Base-by-base conservation (phyloP, 2,797 vertebrate genomes). In the Gymnopithys bicolor region DNA sequence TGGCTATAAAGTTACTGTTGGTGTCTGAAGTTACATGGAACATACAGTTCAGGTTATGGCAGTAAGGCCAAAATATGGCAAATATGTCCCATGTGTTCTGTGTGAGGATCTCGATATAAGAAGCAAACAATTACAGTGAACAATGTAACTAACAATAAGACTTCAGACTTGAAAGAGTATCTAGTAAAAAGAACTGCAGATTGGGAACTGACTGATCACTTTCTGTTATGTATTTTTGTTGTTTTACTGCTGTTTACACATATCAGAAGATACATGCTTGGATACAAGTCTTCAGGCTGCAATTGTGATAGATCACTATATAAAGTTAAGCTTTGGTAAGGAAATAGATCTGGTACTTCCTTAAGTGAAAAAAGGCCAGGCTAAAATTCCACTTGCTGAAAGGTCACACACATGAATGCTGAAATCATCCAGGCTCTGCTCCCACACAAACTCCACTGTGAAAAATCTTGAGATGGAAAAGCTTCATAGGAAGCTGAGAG, bases 361-460 rank as follows among this genome's bases (percentile, higher is more conserved):
- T 56, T 68, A 71, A 86, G 32, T 56, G n/a, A 78, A 88, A 78
- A 75, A 49, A 74, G 9, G 27, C 35, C 55, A 56, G 24, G 19
- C 46, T 88, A 64, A 37, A 75, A 89, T 77, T 90, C 53, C 12
- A n/a, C 83, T 53, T 81, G 74, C 51, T 63, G 55, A 46, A 77
- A 53, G 33, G 91, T 69, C 62, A 62, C 67, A 87, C 46, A 53
- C 66, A 41, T 46, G 53, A 90, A 77, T 55, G 33, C 53, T 89
- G 62, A 92, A 84, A 66, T 89, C 84, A 89, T 73, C 58, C 43
- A 84, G n/a, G 87, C 82, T 95, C 69, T 91, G 39, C 84, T 85
- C 79, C 87, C 79, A 91, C 78, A 46, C 71, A 87, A 67, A 85
- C 43, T 62, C 91, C 10, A 7, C 79, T 66, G 16, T 35, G 39